phyloP scores from a whole-genome alignment of 2,113 vertebrate genomes.

The Caranx ignobilis region DNA sequence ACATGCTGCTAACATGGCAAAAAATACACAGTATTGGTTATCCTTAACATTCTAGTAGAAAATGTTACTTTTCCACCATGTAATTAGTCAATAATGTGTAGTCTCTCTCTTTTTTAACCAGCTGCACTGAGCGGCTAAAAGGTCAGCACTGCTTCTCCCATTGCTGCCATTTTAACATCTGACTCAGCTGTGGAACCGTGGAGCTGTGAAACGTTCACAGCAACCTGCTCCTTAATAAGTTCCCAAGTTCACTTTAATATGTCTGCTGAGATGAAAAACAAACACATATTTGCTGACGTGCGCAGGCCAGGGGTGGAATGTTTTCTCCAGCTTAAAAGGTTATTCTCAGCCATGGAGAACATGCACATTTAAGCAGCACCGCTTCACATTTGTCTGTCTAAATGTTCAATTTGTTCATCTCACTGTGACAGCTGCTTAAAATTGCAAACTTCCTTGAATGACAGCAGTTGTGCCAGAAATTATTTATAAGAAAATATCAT shows the following conservation, averaged over 20 bases:
- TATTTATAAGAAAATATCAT: conserved; percentile 37
- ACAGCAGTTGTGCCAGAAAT: conserved; percentile 31
- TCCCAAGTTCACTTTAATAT: conserved; percentile 31
- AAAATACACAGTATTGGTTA: no score
- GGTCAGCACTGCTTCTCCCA: conserved; percentile 42
- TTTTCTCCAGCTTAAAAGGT: conserved; percentile 29
- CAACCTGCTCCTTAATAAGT: conserved; percentile 21
- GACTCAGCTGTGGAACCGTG: not conserved
- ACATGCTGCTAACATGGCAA: no score
- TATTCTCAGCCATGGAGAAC: not conserved
- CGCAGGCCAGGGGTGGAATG: not conserved
- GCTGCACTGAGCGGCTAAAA: conserved; percentile 34
- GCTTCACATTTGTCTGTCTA: not conserved
- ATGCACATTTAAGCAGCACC: conserved; percentile 9
- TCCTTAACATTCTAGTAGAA: not conserved
- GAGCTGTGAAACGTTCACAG: conserved; percentile 30
- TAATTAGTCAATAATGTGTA: not conserved
- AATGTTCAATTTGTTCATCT: conserved; percentile 12
- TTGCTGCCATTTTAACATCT: conserved; percentile 1
- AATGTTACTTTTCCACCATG: not conserved
- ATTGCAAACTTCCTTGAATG: conserved; percentile 46
- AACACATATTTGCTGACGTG: conserved; percentile 25
- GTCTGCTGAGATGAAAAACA: conserved; percentile 37
- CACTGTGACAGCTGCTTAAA: conserved; percentile 34
- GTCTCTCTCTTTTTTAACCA: not conserved